A percentile compares a stretch with the other conserved stretches of the same genome.
Conservation (phyloP, 2,888 invertebrate genomes). For the Laothoe populi region DNA sequence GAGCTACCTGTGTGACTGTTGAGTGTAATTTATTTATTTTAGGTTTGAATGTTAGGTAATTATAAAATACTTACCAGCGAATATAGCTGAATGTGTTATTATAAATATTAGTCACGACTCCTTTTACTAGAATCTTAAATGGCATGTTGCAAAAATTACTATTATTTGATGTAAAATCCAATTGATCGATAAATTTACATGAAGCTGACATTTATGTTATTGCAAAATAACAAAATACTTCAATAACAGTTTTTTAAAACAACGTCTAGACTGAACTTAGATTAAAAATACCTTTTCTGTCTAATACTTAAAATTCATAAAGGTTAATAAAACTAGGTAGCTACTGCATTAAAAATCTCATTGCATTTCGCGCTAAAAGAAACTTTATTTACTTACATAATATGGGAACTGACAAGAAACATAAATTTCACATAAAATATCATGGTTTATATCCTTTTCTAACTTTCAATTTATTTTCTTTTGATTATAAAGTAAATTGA, state of each 20-base stretch:
- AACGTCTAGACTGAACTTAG: too few species aligned
- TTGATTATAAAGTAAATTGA: too few species aligned
- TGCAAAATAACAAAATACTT: too few species aligned
- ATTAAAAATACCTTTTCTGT: too few species aligned
- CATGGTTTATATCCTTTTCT: neutral
- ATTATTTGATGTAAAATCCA: neutral
- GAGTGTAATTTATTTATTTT: too few species aligned
- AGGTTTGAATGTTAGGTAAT: neutral
- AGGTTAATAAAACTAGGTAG: too few species aligned
- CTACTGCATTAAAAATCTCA: neutral
- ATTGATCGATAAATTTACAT: neutral
- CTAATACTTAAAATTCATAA: too few species aligned
- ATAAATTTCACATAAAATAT: neutral
- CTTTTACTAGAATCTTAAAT: slow-evolving; percentile 5
- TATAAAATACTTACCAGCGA: neutral
- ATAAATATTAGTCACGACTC: slow-evolving; percentile 1
- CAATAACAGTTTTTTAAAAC: too few species aligned
- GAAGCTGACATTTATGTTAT: neutral
- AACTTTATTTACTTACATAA: neutral
- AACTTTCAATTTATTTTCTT: neutral
- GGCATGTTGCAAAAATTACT: slow-evolving; percentile 4
- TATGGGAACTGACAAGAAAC: neutral
- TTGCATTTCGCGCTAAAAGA: neutral
- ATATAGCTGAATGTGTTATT: neutral
- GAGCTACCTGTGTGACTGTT: too few species aligned